Evolutionary conservation across 2,888 invertebrate genomes (phyloP).

Genomic region (Alentia gelatinosa): DNA sequence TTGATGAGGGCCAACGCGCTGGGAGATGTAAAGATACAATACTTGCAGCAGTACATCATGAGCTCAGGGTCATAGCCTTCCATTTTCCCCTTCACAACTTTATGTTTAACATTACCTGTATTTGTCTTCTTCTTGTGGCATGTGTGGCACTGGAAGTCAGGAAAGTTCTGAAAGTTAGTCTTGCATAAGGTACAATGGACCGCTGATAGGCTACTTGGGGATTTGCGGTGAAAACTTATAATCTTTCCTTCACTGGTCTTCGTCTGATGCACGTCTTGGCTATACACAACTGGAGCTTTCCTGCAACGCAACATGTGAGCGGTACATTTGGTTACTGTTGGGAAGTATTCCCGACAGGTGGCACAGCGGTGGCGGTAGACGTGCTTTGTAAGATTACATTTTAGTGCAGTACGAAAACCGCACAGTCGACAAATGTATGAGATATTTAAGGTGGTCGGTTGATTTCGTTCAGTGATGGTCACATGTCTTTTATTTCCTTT

Average conservation of each 20-base stretch:
- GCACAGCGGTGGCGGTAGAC: background rate
- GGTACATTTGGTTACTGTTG: background rate
- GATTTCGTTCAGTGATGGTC: background rate
- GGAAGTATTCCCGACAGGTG: background rate
- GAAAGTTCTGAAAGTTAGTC: background rate
- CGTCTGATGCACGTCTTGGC: background rate
- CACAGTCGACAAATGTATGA: background rate
- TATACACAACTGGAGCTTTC: background rate
- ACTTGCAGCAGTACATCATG: background rate
- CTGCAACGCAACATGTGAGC: background rate
- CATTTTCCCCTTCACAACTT: background rate
- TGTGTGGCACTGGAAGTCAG: background rate
- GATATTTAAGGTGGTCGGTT: background rate
- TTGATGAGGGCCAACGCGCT: background rate
- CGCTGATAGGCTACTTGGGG: background rate
- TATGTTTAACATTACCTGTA: background rate
- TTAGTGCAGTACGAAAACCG: background rate
- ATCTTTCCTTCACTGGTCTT: background rate
- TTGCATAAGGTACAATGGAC: background rate
- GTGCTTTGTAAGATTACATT: background rate
- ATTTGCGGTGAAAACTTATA: background rate
- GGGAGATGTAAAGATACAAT: background rate
- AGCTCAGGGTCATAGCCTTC: background rate
- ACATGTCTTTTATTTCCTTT: background rate
- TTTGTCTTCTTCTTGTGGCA: background rate